These are phyloP conservation scores for Heliconius hortense DNA, from an alignment of 2,888 invertebrate species.

Conservation along the genomic window DNA sequence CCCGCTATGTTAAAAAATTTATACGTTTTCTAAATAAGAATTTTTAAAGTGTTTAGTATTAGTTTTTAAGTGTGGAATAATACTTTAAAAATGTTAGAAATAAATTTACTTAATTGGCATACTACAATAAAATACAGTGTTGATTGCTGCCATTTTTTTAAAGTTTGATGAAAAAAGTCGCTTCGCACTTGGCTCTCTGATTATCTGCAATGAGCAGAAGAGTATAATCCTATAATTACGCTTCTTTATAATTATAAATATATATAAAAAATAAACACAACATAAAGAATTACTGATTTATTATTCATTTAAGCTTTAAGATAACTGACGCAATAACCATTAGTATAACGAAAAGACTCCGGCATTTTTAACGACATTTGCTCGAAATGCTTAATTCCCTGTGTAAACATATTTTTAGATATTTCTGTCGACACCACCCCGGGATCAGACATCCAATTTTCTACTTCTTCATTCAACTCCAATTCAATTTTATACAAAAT, in stretches of 20 bases:
- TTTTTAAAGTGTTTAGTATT: too few species aligned
- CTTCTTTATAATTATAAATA: not conserved
- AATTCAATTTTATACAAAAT: slow-evolving; percentile 80
- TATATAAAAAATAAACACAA: slow-evolving; percentile 23
- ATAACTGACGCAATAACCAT: slow-evolving; percentile 83
- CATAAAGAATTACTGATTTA: slow-evolving; percentile 43
- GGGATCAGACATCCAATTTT: slow-evolving; percentile 79
- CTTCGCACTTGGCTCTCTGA: too few species aligned
- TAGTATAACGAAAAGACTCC: slow-evolving; percentile 76
- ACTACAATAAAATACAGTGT: too few species aligned
- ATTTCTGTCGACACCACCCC: slow-evolving; percentile 77
- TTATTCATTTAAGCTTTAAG: slow-evolving; percentile 64
- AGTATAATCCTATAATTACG: not conserved
- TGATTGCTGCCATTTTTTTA: too few species aligned
- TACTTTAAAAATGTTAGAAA: too few species aligned
- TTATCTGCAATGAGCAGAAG: not conserved
- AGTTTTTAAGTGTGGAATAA: too few species aligned
- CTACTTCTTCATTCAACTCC: slow-evolving; percentile 68
- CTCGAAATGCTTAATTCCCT: slow-evolving; percentile 79
- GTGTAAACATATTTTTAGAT: slow-evolving; percentile 82
- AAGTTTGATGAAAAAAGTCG: too few species aligned
- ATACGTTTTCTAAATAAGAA: too few species aligned
- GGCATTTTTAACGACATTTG: slow-evolving; percentile 81
- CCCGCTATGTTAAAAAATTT: too few species aligned
- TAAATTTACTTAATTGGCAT: too few species aligned